Evolutionary conservation across 1,140 invertebrate species (phyloP).

Genomic region (Dreissena rostriformis): DNA sequence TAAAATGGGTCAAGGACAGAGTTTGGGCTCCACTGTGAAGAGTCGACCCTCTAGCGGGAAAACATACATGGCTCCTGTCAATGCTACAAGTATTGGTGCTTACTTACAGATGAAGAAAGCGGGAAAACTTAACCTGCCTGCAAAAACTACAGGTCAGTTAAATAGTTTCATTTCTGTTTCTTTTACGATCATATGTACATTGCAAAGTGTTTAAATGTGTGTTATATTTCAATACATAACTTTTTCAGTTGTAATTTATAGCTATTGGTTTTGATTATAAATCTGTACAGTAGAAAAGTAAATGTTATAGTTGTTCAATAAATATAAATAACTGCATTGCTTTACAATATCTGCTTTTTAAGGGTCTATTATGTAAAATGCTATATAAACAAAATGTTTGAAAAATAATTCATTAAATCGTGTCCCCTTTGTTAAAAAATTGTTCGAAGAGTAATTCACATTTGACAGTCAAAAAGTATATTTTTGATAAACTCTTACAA

Average conservation of each 20-base stretch:
- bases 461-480: no score
- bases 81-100: constrained; percentile 71
- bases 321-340: no score
- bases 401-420: no score
- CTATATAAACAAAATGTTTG: no score
- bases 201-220: background rate
- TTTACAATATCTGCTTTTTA: no score
- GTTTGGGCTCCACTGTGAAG: constrained; percentile 8
- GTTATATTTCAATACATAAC: background rate
- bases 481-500: no score
- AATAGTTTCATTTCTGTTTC: background rate
- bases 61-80: constrained; percentile 65
- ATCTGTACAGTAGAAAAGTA: no score
- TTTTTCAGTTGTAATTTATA: background rate
- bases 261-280: no score
- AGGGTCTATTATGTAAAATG: no score
- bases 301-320: no score
- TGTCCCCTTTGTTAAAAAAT: no score
- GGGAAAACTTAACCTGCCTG: constrained; percentile 56
- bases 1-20: constrained; percentile 37
- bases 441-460: no score
- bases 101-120: constrained; percentile 74
- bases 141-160: constrained; percentile 4
- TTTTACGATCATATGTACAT: background rate
- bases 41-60: constrained; percentile 59